Evolutionary conservation across 92 coral and sea anemone genomes (phyloP), one percentile per base, ranked within the genome.

Genomic region (Heteractis magnifica): DNA sequence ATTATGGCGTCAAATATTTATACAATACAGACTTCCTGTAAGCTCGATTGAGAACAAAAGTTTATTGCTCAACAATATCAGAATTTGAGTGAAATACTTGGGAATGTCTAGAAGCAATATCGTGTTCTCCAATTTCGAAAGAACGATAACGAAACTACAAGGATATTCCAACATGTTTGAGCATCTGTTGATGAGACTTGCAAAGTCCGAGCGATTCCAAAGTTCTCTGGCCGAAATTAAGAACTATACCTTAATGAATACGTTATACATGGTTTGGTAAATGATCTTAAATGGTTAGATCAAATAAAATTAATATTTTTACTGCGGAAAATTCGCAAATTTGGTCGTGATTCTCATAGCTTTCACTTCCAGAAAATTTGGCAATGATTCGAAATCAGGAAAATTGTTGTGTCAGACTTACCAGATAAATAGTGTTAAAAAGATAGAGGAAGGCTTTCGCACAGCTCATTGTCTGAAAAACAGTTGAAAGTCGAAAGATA

Each of bases 381-480:
- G 70, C 5, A 1, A 23, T 62, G 20, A 62, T 18, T 18, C 70
- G 23, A 18, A 6, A 18, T 18, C 23, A 62, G 20, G 6, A 62
- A 8, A n/a, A 62, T 0, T 6, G 8, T 18, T 62, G 5, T 18
- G 26, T 62, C 4, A 62, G 6, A 84, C 95, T 92, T 86, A 92
- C 95, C 91, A 92, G 60, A 82, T 90, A 92, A 26, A 92, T 83
- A 26, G 81, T 71, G 85, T 90, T 92, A 64, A 90, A 85, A 87
- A 92, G 88, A 82, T 90, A 92, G 83, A 92, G 83, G 90, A 92
- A 85, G 0, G 90, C 91, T 68, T 90, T 92, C 13, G 95, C 93
- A 85, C 82, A 90, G 55, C 91, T 73, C 93, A 89, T 90, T 52
- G 71, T 50, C 16, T 8, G 12, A 6, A 10, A 77, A 18, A 26